Conservation (phyloP, 2,888 invertebrate species). For the Lasioglossum vierecki region DNA sequence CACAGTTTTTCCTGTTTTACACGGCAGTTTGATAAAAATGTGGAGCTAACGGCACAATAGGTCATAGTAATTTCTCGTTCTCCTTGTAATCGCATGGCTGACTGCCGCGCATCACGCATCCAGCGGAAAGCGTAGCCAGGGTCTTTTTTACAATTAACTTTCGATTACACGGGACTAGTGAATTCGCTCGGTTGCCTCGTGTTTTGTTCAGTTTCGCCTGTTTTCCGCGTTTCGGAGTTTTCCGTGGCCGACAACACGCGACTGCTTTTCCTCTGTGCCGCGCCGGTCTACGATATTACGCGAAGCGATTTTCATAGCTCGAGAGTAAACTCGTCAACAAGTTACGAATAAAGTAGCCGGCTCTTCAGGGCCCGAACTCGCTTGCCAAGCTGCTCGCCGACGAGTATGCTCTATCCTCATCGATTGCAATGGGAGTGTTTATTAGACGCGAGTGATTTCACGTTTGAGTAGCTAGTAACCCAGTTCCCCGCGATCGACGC, state of each 20-base stretch:
- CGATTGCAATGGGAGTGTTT: neutral
- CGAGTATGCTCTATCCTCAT: neutral
- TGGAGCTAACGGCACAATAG: neutral
- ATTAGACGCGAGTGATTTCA: conserved; percentile 3
- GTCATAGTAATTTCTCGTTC: neutral
- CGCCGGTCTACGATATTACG: neutral
- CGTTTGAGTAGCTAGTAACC: neutral
- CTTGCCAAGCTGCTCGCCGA: neutral
- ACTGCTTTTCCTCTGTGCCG: neutral
- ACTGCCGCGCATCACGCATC: neutral
- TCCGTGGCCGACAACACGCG: neutral
- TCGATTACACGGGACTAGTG: conserved; percentile 4
- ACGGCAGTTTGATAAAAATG: neutral
- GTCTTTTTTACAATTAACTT: neutral
- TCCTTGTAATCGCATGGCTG: neutral
- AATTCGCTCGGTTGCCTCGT: neutral
- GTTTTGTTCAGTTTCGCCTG: neutral
- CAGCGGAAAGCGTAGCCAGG: neutral
- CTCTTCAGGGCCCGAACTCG: neutral
- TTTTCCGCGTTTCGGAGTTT: neutral
- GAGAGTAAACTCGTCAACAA: conserved; percentile 1
- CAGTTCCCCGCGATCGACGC: neutral
- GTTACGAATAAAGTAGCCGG: neutral
- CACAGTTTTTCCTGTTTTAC: conserved; percentile 1
- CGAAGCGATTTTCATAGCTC: neutral